A percentile compares a stretch with the other conserved stretches of the same genome.
phyloP scores from a whole-genome alignment of 2,888 invertebrate species.

The Leptopilina syphax region DNA sequence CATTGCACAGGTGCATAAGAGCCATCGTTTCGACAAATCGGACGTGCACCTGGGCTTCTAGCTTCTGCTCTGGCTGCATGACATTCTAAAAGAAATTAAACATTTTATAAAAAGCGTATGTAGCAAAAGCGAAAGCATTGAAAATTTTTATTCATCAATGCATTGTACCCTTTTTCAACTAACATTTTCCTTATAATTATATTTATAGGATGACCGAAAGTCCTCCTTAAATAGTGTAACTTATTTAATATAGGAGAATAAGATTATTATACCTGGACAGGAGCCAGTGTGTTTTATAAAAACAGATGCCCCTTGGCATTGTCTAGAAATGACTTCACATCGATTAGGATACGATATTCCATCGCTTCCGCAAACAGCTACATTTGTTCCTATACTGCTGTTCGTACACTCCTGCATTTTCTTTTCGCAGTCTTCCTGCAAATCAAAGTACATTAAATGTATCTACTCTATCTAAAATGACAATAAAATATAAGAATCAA shows the following conservation, averaged over 20 bases:
- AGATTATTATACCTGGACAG: constrained; percentile 80
- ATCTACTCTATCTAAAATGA: too few species aligned
- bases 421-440: constrained; percentile 73
- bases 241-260: too few species aligned
- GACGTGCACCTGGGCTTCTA: constrained; percentile 81
- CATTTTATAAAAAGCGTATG: too few species aligned
- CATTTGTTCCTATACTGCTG: constrained; percentile 62
- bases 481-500: too few species aligned
- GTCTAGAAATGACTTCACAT: constrained; percentile 87
- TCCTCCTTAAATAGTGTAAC: too few species aligned
- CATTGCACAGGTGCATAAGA: constrained; percentile 92
- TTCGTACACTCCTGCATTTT: constrained; percentile 72
- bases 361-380: constrained; percentile 87
- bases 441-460: constrained; percentile 20
- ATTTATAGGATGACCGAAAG: too few species aligned
- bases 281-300: constrained; percentile 86
- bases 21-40: constrained; percentile 90
- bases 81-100: constrained; percentile 70
- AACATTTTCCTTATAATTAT: too few species aligned
- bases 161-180: too few species aligned
- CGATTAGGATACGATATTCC: constrained; percentile 89
- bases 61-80: constrained; percentile 75
- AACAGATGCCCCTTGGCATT: constrained; percentile 86
- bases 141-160: too few species aligned
- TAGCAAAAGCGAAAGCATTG: too few species aligned